Base-by-base conservation (phyloP, 2,888 invertebrate species). In the Andrena praecox region DNA sequence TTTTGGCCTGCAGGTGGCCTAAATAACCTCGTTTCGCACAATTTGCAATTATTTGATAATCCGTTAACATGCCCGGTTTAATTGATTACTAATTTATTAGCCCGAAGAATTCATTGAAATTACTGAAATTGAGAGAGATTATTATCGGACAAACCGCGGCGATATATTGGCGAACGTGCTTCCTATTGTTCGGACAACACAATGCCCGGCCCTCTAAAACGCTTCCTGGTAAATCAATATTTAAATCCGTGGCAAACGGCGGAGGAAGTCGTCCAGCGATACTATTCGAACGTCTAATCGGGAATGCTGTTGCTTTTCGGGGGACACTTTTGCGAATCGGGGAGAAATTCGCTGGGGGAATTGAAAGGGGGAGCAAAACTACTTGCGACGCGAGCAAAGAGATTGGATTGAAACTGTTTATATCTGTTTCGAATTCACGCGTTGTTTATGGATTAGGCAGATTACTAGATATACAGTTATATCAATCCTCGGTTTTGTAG, bases 31-130 rank as follows among this genome's bases (percentile, higher is more conserved):
- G 82, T 71, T 67, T 71, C 69, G 69, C 77, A 62, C 73, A 73
- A 81, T 83, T 81, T 83, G 72, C 81, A 77, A 77, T 81, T 63
- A 77, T 72, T 81, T 81, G 74, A 74, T 82, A 82, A 78, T 67
- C 74, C 74, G 68, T 84, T 84, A 77, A 77, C 74, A 71, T 48
- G 73, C 27, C 42, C 54, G 24, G 82, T 82, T 68, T 78, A 78
- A 75, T 67, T 84, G 83, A 82, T 84, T 77, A 77, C 35, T 82
- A 77, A 84, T 78, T 84, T 71, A 78, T 75, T 75, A 73, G 69
- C 31, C 3, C 42, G 71, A 77, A 82, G 78, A 74, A 74, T 77
- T 73, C 73, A 84, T 71, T 74, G 74, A 71, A 75, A 82, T 75
- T 71, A 63, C 77, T 71, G 78, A 71, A 67, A 74, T 71, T 64